Conservation (phyloP, 2,797 vertebrate species). For the Limnodromus scolopaceus region DNA sequence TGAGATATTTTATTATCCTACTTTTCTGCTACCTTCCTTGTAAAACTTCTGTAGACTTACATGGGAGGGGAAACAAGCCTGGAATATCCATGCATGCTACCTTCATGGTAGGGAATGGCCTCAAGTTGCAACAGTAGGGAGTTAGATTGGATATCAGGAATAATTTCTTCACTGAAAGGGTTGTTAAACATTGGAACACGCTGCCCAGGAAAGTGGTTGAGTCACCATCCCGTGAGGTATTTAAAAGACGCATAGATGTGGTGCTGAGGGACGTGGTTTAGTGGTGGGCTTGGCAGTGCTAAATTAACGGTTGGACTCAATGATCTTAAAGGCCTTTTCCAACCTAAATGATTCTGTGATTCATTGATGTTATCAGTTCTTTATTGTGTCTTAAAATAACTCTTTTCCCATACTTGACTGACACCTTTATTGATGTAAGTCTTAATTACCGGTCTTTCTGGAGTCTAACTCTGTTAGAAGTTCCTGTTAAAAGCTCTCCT, state of each 20-base stretch:
- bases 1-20: background rate
- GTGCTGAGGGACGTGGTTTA: background rate
- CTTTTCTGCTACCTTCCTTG: background rate
- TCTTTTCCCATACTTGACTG: slow-evolving; percentile 10
- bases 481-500: slow-evolving; percentile 14
- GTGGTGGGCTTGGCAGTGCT: background rate
- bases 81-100: background rate
- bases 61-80: background rate
- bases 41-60: background rate
- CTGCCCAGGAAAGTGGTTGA: background rate
- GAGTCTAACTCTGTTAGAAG: background rate
- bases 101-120: background rate
- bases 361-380: background rate
- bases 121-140: background rate
- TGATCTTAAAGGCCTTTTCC: background rate
- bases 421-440: slow-evolving; percentile 15
- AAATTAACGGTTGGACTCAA: background rate
- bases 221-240: background rate
- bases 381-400: slow-evolving; percentile 26
- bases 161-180: background rate
- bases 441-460: slow-evolving; percentile 22
- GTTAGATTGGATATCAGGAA: background rate
- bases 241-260: background rate
- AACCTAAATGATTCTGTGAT: background rate
- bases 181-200: background rate